Base-by-base conservation (phyloP, 2,113 vertebrate genomes). In the Paracanthobrama guichenoti region DNA sequence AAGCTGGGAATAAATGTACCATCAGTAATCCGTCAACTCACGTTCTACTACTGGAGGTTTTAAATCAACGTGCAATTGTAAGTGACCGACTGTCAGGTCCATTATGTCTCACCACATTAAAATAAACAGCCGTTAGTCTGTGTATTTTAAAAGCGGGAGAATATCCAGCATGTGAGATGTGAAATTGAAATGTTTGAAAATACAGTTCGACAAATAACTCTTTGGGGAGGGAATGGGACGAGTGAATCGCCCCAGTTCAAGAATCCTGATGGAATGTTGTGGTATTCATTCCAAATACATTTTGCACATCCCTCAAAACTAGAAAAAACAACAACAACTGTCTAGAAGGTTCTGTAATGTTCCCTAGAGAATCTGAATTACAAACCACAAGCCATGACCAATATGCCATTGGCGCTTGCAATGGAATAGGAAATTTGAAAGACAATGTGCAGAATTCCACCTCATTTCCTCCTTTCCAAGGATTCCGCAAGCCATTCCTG, bases 381-480 rank as follows among this genome's bases (percentile, higher is more conserved):
- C 72, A 79, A 44, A 67, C 26, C 2, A 2, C 42, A 5, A 55
- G 9, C 44, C 16, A 0, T 53, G 11, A 80, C 28, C 48, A 75
- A 28, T 60, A 13, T 4, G 18, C 42, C n/a, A 75, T 18, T 42
- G 28, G 18, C 6, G 50, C 35, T 24, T 46, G 18, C 26, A 62
- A 57, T 22, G 53, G 64, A 78, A 81, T 22, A 79, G 83, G 73
- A 89, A 84, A 75, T 26, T 46, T 46, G 53, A 39, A 76, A 48
- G 12, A 82, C 74, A 87, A 86, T 82, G 71, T 82, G 44, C 73
- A 69, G 14, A 84, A 60, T 84, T 89, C 64, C 31, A 81, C 24
- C 76, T 64, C 79, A 10, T 79, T 85, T 88, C 83, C 85, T 85
- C 24, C n/a, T 64, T 64, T 67, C 75, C 18, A 59, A 50, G 67